phyloP scores from a whole-genome alignment of 2,888 invertebrate genomes.

The Zeuzera pyrina region DNA sequence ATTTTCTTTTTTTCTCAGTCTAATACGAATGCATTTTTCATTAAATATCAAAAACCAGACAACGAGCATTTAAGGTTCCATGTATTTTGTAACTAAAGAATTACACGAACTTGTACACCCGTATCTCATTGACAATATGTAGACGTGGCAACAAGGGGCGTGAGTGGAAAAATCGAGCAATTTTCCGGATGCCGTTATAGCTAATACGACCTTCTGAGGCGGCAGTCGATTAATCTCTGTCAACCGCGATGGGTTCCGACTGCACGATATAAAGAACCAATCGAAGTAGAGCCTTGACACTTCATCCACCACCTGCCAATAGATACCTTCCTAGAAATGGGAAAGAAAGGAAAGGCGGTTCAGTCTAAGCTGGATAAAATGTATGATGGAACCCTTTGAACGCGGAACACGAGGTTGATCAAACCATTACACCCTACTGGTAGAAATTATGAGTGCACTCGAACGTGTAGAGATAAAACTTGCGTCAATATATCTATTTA shows the following conservation, averaged over 20 bases:
- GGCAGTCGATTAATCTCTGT: slow-evolving; percentile 63
- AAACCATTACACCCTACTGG: slow-evolving; percentile 31
- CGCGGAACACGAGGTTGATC: slow-evolving; percentile 31
- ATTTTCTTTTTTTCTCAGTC: no score
- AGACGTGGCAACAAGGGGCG: slow-evolving; percentile 49
- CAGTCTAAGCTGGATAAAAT: slow-evolving; percentile 26
- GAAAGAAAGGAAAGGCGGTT: slow-evolving; percentile 21
- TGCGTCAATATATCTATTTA: slow-evolving; percentile 19
- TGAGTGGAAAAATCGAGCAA: slow-evolving; percentile 60
- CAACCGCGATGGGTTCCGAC: slow-evolving; percentile 51
- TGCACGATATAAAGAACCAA: slow-evolving; percentile 48
- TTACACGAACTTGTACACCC: slow-evolving; percentile 33
- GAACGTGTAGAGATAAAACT: slow-evolving; percentile 38
- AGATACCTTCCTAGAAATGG: slow-evolving; percentile 17
- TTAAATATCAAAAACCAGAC: no score
- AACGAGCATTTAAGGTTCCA: no score
- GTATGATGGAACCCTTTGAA: slow-evolving; percentile 36
- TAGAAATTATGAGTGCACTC: slow-evolving; percentile 42
- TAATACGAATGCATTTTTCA: no score
- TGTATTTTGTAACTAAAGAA: no score
- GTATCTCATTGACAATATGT: slow-evolving; percentile 47
- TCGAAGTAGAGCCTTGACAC: slow-evolving; percentile 33
- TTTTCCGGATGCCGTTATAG: slow-evolving; percentile 66
- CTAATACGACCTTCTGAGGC: slow-evolving; percentile 58
- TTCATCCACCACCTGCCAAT: slow-evolving; percentile 34